Percentiles rank a stretch among this genome's conserved stretches.
Evolutionary conservation across 2,888 invertebrate genomes (phyloP).

Genomic region (Gandaritis pyraliata): DNA sequence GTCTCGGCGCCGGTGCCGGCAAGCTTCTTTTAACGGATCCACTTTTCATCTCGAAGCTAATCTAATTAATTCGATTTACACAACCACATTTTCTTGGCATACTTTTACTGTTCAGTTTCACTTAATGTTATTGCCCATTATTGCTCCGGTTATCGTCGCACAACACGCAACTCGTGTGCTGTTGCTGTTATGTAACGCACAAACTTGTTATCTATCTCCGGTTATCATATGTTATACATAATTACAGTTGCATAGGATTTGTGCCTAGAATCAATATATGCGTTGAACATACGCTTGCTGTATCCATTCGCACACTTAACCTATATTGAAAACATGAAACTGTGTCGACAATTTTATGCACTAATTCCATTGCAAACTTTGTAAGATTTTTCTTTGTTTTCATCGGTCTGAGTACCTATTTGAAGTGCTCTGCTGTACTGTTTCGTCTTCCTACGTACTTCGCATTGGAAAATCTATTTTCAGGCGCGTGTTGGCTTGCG

Average conservation of each 20-base stretch:
- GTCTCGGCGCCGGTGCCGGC: neutral
- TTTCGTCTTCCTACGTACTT: constrained; percentile 15
- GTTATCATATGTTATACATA: constrained; percentile 42
- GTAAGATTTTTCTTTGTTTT: constrained; percentile 3
- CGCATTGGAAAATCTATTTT: constrained; percentile 18
- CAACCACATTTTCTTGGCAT: constrained; percentile 63
- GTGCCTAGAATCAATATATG: constrained; percentile 41
- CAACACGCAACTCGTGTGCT: constrained; percentile 55
- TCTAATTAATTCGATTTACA: constrained; percentile 49
- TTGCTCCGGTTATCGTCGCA: constrained; percentile 55
- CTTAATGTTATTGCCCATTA: constrained; percentile 60
- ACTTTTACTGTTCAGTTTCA: constrained; percentile 67
- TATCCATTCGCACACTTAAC: constrained; percentile 49
- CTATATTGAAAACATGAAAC: constrained; percentile 51
- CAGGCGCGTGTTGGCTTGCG: constrained; percentile 5
- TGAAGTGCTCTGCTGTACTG: neutral
- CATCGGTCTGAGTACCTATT: neutral
- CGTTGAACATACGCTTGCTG: constrained; percentile 38
- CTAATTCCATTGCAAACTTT: constrained; percentile 42
- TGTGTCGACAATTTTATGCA: constrained; percentile 56
- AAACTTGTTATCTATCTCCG: constrained; percentile 53
- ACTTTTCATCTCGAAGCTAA: constrained; percentile 17
- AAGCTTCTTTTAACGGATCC: neutral
- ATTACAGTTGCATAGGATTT: constrained; percentile 38
- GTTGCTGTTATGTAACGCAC: constrained; percentile 49